Percentiles rank a stretch among this genome's conserved stretches.
phyloP scores from a whole-genome alignment of 2,797 vertebrate species.

The Aldrovandia affinis region DNA sequence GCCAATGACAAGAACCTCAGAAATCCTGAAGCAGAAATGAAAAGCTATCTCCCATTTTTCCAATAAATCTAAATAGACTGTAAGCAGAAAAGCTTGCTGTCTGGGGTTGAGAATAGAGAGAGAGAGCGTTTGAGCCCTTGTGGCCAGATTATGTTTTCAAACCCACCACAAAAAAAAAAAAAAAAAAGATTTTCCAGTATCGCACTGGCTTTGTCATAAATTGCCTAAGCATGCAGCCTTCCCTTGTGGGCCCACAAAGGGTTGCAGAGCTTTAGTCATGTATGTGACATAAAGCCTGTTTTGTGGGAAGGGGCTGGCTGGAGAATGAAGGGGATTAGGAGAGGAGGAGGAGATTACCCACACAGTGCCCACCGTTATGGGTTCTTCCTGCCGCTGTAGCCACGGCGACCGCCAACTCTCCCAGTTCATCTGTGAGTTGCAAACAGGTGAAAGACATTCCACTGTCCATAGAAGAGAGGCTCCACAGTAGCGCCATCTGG shows the following conservation, averaged over 20 bases:
- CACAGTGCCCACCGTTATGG: neutral
- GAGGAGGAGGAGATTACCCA: neutral
- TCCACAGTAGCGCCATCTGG: no score
- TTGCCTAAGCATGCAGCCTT: neutral
- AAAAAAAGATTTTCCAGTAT: neutral
- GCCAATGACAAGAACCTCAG: no score
- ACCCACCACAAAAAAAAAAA: neutral
- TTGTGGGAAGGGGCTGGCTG: neutral
- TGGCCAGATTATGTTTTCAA: neutral
- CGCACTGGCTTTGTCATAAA: neutral
- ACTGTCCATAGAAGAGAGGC: neutral
- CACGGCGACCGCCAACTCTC: neutral
- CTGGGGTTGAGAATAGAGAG: neutral
- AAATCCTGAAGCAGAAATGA: no score
- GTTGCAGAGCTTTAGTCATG: neutral
- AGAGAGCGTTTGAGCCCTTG: neutral
- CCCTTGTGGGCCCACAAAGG: neutral
- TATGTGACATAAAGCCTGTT: neutral
- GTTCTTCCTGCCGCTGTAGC: neutral
- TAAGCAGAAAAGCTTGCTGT: no score
- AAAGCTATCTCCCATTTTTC: no score
- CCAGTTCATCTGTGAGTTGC: no score
- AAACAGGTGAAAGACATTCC: neutral
- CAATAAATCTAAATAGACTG: no score
- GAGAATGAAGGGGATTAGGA: neutral